Evolutionary conservation across 2,888 invertebrate genomes (phyloP), one percentile per base, ranked within the genome.

Genomic region (Agonopterix heracliana): DNA sequence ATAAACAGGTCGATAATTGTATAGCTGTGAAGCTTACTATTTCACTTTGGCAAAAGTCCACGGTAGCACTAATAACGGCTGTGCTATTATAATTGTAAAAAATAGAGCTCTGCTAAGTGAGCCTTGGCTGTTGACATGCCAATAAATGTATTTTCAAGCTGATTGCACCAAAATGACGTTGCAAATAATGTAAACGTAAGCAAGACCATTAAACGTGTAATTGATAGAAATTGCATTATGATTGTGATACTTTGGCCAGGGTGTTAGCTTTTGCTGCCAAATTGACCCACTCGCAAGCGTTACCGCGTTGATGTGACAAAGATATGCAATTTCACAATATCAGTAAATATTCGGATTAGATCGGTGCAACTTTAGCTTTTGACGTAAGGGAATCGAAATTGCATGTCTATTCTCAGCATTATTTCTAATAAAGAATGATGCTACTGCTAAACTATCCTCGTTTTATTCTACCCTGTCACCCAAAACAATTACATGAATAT

Each of bases 351-450:
- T 41, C 2, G 11, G 26, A 36, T 10, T 43, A 17, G 2, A 17
- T 36, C 66, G 68, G 68, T 71, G 71, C 71, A 68, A 65, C 59
- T 26, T 17, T 17, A 17, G 62, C 64, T 64, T 45, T 53, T 56
- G 60, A 66, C 68, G 72, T 71, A 64, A 64, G 26, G 61, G 10
- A 74, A 70, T 78, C 68, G 60, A 75, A 74, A 78, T 72, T 70
- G 67, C 68, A 71, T 77, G 75, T 79, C 68, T 74, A 63, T 68
- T 63, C 71, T 69, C 55, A 67, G 78, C 81, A 76, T 78, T 71
- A 60, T 72, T 75, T 81, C 76, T 64, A 83, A 78, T 81, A 82
- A 81, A 83, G 70, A 75, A 68, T 71, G 71, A 75, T 81, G 78
- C 73, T 66, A 71, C 63, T 68, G 59, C 66, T 57, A 61, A 47